These are phyloP conservation scores for Stomatorhinus ivindoensis DNA, from an alignment of 2,113 vertebrate species.

Conservation along the genomic window DNA sequence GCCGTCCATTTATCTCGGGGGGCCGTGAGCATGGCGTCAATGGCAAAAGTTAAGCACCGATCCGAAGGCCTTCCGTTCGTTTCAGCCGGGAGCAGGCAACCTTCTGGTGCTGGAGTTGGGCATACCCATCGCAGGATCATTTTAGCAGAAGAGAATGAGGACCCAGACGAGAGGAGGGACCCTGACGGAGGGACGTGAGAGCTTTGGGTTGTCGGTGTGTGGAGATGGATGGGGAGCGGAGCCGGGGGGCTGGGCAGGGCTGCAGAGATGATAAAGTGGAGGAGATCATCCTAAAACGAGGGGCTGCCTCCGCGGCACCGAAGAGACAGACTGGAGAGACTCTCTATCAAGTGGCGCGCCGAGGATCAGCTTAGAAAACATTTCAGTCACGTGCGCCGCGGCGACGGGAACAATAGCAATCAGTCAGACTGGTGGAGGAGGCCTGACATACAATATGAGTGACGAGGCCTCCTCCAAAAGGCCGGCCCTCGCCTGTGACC, in stretches of 20 bases:
- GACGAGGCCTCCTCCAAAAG: conserved; percentile 31
- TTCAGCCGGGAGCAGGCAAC: neutral
- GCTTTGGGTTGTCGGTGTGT: neutral
- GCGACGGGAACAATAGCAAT: conserved; percentile 28
- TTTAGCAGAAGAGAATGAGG: neutral
- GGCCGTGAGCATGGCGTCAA: neutral
- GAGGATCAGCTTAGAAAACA: neutral
- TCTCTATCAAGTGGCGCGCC: neutral
- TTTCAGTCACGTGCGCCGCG: conserved; percentile 29
- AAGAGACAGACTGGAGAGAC: conserved; percentile 6
- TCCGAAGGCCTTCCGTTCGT: neutral
- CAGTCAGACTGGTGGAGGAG: conserved; percentile 22
- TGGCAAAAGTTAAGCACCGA: neutral
- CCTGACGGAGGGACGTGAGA: neutral
- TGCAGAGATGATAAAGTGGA: neutral
- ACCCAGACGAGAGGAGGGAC: no score
- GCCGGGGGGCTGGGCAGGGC: neutral
- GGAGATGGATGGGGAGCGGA: neutral
- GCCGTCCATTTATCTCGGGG: neutral
- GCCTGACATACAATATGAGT: conserved; percentile 29
- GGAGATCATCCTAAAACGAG: conserved; percentile 6
- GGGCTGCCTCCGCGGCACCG: neutral
- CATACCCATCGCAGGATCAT: neutral
- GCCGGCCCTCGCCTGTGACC: conserved; percentile 32
- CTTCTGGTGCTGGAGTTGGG: neutral